A percentile compares a stretch with the other conserved stretches of the same genome.
Evolutionary conservation across 2,888 invertebrate species (phyloP).

Genomic region (Drosophila setosimentum): DNA sequence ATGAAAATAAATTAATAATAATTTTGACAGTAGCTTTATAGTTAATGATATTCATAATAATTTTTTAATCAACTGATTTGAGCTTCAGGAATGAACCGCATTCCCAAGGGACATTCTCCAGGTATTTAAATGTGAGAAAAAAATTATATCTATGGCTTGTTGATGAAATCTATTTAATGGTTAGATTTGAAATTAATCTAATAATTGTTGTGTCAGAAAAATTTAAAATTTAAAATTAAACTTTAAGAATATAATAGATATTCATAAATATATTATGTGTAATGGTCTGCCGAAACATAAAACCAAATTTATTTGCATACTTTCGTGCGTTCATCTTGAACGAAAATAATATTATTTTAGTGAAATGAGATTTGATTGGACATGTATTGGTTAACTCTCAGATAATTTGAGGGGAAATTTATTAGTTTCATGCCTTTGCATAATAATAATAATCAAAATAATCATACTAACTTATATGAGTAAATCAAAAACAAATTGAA

Average conservation of each 20-base stretch:
- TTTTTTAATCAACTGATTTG: not conserved
- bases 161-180: not conserved
- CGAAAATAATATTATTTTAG: not conserved
- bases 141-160: not conserved
- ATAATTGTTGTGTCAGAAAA: not conserved
- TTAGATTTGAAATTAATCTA: not conserved
- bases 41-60: not conserved
- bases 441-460: not conserved
- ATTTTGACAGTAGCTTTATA: not conserved
- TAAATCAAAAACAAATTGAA: not conserved
- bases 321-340: not conserved
- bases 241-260: not conserved
- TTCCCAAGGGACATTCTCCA: not conserved
- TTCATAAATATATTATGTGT: not conserved
- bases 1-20: too few relatives aligned
- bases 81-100: not conserved
- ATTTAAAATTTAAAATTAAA: not conserved
- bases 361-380: not conserved
- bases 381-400: accelerated
- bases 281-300: not conserved
- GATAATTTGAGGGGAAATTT: too few relatives aligned
- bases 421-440: not conserved
- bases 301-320: constrained; percentile 10
- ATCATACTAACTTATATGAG: not conserved
- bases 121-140: not conserved